phyloP scores from a whole-genome alignment of 2,888 invertebrate species.

The Augiades crinisus region DNA sequence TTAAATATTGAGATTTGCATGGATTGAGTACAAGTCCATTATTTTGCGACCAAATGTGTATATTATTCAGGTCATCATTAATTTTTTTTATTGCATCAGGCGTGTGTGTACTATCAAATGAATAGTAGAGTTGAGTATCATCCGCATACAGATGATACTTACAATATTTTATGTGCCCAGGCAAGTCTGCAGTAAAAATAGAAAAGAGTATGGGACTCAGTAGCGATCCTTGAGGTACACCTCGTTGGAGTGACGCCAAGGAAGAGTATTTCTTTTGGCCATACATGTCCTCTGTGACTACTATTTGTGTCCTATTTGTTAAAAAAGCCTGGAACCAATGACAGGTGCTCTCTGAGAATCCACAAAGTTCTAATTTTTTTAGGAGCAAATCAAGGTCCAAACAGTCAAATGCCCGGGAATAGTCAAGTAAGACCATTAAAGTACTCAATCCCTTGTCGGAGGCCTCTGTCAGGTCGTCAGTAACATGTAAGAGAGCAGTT shows the following conservation, averaged over 20 bases:
- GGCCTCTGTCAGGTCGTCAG: conserved; percentile 28
- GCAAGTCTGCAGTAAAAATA: conserved; percentile 2
- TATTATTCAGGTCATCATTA: not conserved
- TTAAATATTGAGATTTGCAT: not conserved
- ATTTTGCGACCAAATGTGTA: too few species aligned
- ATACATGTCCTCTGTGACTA: not conserved
- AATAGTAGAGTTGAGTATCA: conserved; percentile 2
- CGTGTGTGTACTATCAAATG: not conserved
- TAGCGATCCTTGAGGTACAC: not conserved
- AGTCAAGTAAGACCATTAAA: too few species aligned
- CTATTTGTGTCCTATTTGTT: not conserved
- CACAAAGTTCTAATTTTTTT: too few species aligned
- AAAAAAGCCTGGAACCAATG: not conserved
- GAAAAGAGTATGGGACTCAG: conserved; percentile 1
- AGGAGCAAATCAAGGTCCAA: too few species aligned
- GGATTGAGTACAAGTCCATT: too few species aligned
- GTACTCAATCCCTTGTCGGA: conserved; percentile 9
- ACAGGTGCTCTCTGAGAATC: not conserved
- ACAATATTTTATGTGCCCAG: not conserved
- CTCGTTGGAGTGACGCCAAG: not conserved
- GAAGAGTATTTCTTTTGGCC: not conserved
- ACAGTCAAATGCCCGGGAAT: too few species aligned
- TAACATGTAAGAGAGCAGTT: conserved; percentile 28
- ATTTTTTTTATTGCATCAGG: not conserved
- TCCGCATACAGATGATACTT: conserved; percentile 7